phyloP scores from a whole-genome alignment of 2,888 invertebrate species.

The Sthenelais limicola region DNA sequence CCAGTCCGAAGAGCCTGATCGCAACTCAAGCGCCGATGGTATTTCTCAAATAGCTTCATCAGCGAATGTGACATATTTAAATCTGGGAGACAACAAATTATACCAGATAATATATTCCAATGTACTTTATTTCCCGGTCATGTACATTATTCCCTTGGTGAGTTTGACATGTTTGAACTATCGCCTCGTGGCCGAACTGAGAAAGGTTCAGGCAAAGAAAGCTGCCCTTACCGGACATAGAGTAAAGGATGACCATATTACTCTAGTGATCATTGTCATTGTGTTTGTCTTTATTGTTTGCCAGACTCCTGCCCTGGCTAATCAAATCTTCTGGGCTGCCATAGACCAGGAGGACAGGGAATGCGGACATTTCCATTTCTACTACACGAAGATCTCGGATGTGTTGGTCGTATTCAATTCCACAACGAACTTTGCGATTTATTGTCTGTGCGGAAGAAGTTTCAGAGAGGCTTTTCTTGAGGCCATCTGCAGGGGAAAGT shows the following conservation, averaged over 20 bases:
- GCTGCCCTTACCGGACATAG: constrained; percentile 34
- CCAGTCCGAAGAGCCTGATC: not conserved
- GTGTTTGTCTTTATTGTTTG: constrained; percentile 50
- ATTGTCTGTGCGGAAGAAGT: constrained; percentile 50
- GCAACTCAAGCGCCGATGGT: not conserved
- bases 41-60: not conserved
- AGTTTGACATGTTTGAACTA: constrained; percentile 47
- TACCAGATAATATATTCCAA: constrained; percentile 54
- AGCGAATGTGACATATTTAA: not conserved
- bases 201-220: constrained; percentile 40
- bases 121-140: constrained; percentile 51
- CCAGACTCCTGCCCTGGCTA: constrained; percentile 53
- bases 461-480: constrained; percentile 49
- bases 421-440: constrained; percentile 51
- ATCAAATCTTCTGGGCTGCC: constrained; percentile 53
- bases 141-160: constrained; percentile 51
- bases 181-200: constrained; percentile 45
- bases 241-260: constrained; percentile 49
- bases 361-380: constrained; percentile 52
- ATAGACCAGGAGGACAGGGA: constrained; percentile 19
- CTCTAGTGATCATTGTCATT: constrained; percentile 48
- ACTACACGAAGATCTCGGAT: constrained; percentile 53
- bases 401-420: constrained; percentile 51
- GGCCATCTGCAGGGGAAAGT: constrained; percentile 36
- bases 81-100: constrained; percentile 48